These are phyloP conservation scores for Abrostola triplasia DNA, from an alignment of 2,888 invertebrate genomes.

Conservation along the genomic window DNA sequence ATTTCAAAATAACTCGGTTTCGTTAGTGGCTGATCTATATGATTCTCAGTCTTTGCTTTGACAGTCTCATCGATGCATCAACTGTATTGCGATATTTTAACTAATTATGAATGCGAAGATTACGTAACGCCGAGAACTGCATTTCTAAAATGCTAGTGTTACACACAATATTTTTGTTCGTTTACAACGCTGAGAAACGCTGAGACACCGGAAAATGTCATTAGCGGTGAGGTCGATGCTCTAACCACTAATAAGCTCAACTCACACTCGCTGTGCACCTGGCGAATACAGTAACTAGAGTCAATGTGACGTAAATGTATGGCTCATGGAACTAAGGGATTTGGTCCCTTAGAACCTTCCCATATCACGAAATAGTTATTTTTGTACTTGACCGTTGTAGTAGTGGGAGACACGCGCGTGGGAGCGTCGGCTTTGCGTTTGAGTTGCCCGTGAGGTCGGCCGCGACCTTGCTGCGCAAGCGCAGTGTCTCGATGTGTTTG, in stretches of 20 bases:
- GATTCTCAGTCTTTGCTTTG: neutral
- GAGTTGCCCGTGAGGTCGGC: slow-evolving; percentile 9
- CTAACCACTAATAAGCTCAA: neutral
- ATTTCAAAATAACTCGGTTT: slow-evolving; percentile 10
- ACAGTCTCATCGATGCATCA: slow-evolving; percentile 1
- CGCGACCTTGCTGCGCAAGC: slow-evolving; percentile 59
- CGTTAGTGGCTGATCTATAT: neutral
- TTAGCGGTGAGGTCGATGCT: neutral
- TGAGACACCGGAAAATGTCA: slow-evolving; percentile 1
- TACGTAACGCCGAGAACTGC: neutral
- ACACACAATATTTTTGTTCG: neutral
- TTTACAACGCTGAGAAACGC: neutral
- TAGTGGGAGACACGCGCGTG: slow-evolving; percentile 22
- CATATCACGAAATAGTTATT: slow-evolving; percentile 7
- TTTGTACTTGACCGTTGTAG: slow-evolving; percentile 15
- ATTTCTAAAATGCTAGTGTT: neutral
- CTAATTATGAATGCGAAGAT: neutral
- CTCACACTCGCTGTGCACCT: neutral
- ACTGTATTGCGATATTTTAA: neutral
- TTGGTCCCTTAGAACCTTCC: neutral
- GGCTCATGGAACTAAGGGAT: neutral
- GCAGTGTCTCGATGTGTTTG: slow-evolving; percentile 33
- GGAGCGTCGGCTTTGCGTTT: slow-evolving; percentile 17
- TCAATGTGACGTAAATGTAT: neutral
- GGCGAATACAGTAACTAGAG: neutral